These are phyloP conservation scores for Meandrusa payeni DNA, from an alignment of 2,888 invertebrate species.

Conservation along the genomic window DNA sequence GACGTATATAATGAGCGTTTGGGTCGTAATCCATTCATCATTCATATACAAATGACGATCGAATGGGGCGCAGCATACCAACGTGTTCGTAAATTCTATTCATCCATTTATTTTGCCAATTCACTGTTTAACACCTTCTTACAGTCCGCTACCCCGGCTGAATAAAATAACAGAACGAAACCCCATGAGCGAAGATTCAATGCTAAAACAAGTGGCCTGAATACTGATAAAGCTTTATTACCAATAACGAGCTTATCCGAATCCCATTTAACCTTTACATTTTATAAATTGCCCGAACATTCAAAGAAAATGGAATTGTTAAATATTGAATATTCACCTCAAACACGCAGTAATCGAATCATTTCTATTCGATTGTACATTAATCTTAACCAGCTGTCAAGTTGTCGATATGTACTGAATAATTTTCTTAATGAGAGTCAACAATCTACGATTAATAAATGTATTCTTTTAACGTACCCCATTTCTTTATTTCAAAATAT, in stretches of 20 bases:
- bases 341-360: background rate
- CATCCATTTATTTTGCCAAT: constrained; percentile 67
- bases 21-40: constrained; percentile 64
- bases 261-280: constrained; percentile 22
- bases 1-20: too few relatives aligned
- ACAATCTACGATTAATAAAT: too few relatives aligned
- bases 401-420: too few relatives aligned
- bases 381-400: too few relatives aligned
- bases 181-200: constrained; percentile 58
- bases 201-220: constrained; percentile 41
- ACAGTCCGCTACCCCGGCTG: constrained; percentile 64
- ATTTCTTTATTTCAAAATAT: too few relatives aligned
- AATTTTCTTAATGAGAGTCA: too few relatives aligned
- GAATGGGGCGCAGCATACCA: constrained; percentile 40
- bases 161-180: constrained; percentile 66
- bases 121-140: constrained; percentile 77
- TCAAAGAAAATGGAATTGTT: constrained; percentile 20
- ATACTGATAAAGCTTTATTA: constrained; percentile 42
- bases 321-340: constrained; percentile 24
- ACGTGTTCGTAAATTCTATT: constrained; percentile 67
- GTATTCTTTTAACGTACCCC: too few relatives aligned
- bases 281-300: constrained; percentile 22
- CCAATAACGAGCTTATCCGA: constrained; percentile 27
- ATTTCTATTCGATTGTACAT: background rate
- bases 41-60: constrained; percentile 55